These are phyloP conservation scores for Zaprionus gabonicus DNA, from an alignment of 1,140 invertebrate species.

Conservation along the genomic window DNA sequence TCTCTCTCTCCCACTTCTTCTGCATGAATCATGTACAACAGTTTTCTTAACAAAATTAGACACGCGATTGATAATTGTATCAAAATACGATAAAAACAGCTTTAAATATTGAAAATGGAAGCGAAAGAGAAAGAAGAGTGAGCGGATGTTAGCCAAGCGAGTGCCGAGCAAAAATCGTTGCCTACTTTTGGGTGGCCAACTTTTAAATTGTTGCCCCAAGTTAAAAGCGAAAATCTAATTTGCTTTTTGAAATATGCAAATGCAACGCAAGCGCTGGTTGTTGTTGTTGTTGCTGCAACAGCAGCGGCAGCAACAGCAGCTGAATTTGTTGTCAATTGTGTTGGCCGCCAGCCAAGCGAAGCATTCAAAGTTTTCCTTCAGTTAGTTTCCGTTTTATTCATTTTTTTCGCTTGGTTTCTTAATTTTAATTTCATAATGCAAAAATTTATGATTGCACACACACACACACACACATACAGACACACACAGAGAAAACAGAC, in stretches of 20 bases:
- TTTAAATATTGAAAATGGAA: neutral
- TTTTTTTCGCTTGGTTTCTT: slow-evolving; percentile 33
- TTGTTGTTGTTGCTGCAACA: slow-evolving; percentile 8
- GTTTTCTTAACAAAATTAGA: neutral
- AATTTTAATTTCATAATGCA: slow-evolving; percentile 57
- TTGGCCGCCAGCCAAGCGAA: slow-evolving; percentile 38
- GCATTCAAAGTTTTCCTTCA: slow-evolving; percentile 33
- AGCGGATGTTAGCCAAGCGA: neutral
- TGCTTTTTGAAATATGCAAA: slow-evolving; percentile 50
- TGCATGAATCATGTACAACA: neutral
- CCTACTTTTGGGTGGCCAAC: slow-evolving; percentile 33
- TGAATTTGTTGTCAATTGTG: slow-evolving; percentile 47
- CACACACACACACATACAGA: neutral
- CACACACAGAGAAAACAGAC: neutral
- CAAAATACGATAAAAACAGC: slow-evolving; percentile 2
- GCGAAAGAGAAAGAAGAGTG: neutral
- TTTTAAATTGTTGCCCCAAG: slow-evolving; percentile 32
- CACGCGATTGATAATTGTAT: neutral
- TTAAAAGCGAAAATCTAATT: slow-evolving; percentile 56
- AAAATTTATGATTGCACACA: slow-evolving; percentile 48
- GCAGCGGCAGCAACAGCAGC: neutral
- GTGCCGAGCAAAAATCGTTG: slow-evolving; percentile 27
- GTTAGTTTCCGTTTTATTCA: neutral
- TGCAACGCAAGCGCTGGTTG: slow-evolving; percentile 21
- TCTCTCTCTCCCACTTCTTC: neutral